phyloP scores from a whole-genome alignment of 2,113 vertebrate genomes.

The Aix galericulata region DNA sequence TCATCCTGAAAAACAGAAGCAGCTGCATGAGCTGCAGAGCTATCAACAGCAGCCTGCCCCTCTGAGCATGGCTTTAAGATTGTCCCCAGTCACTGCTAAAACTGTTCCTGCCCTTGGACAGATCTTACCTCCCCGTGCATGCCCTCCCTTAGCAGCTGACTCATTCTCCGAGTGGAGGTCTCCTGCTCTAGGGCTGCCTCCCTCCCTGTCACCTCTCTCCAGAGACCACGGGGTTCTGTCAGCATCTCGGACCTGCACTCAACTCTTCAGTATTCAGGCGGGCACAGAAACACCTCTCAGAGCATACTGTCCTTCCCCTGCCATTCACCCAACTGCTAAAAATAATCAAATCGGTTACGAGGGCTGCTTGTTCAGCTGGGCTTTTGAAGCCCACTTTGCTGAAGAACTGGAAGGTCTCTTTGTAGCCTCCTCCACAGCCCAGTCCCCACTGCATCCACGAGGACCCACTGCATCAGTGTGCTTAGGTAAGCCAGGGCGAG shows the following conservation, averaged over 20 bases:
- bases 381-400: background rate
- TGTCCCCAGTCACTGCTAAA: background rate
- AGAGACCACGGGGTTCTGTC: background rate
- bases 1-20: constrained; percentile 85
- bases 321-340: background rate
- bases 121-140: background rate
- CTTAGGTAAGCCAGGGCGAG: background rate
- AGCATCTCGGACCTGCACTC: background rate
- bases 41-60: background rate
- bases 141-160: background rate
- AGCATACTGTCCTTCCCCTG: background rate
- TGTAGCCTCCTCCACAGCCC: background rate
- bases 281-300: background rate
- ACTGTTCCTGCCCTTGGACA: background rate
- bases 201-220: background rate
- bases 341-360: background rate
- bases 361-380: background rate
- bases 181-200: background rate
- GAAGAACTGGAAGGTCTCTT: background rate
- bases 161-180: background rate
- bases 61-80: background rate
- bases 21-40: background rate
- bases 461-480: background rate
- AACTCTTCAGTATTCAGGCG: background rate
- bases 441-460: background rate